Evolutionary conservation across 1,140 invertebrate genomes (phyloP), one percentile per base, ranked within the genome.

Genomic region (Arion vulgaris): DNA sequence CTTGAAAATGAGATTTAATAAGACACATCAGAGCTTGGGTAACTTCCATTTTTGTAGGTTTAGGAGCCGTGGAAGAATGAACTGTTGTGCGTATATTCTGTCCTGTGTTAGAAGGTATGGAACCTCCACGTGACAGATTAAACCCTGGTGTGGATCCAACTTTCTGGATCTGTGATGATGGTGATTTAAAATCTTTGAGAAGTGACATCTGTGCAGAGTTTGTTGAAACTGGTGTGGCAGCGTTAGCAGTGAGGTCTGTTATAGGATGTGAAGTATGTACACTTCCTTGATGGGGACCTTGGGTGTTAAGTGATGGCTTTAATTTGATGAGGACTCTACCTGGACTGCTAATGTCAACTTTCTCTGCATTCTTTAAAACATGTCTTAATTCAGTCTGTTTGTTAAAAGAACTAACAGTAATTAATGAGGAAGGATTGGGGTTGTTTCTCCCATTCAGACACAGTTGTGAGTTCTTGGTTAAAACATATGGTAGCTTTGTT

Each of bases 361-460:
- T 49, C 26, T 79, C 76, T 39, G 76, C 57, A 68, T 79, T 68
- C 0, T 79, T 79, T n/a, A 79, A 79, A 79, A 79, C 36, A 57
- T 36, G 11, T 4, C 28, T 51, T 57, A 76, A 53, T 9, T 28
- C 49, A 53, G n/a, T 23, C 32, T 4, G 9, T 32, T 2, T 66
- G 62, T 66, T 28, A 66, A 32, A 11, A 7, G n/a, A 5, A 28
- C 2, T 66, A 9, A 66, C 28, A 32, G n/a, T 1, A 32, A 5
- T 57, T 23, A 23, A 23, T 57, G 51, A 23, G 51, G 51, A 57
- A 17, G 23, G 28, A 32, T 66, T 66, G 28, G 32, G 4, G 62
- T 66, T 32, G 4, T 17, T 28, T 7, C 28, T 28, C 19, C 32
- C 32, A 17, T 66, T 66, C 62, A 66, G 2, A 23, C 28, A 32